These are phyloP conservation scores for Diplodus puntazzo DNA, from an alignment of 2,797 vertebrate genomes.

Conservation along the genomic window DNA sequence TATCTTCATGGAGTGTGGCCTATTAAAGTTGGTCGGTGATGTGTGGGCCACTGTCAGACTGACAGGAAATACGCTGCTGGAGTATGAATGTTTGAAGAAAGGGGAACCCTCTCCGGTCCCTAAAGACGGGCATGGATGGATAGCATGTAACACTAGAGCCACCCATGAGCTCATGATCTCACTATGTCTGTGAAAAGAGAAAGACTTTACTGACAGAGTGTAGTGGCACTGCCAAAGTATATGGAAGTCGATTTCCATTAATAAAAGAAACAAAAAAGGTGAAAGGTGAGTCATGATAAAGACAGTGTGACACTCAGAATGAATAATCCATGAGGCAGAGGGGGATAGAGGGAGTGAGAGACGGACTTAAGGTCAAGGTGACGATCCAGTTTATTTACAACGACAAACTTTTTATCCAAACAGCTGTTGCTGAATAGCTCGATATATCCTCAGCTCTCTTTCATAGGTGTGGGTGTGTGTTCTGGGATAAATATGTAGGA, in stretches of 20 bases:
- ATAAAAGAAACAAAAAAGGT: not conserved
- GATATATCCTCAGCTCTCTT: not conserved
- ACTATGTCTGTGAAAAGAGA: not conserved
- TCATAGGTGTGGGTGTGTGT: conserved; percentile 4
- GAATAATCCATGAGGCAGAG: not conserved
- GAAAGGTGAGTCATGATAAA: not conserved
- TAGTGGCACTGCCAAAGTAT: not conserved
- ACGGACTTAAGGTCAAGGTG: not conserved
- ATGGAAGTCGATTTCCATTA: not conserved
- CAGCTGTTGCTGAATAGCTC: not conserved
- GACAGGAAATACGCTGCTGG: conserved; percentile 46
- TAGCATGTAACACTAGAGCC: conserved; percentile 67
- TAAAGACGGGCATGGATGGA: conserved; percentile 38
- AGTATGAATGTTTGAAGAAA: conserved; percentile 46
- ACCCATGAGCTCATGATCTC: conserved; percentile 61
- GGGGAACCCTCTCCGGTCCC: conserved; percentile 14
- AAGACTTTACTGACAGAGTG: not conserved
- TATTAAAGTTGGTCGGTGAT: conserved; percentile 44
- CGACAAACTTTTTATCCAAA: not conserved
- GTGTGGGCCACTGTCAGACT: conserved; percentile 36
- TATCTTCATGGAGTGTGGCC: conserved; percentile 20
- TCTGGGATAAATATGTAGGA: not conserved
- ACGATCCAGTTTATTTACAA: conserved; percentile 6
- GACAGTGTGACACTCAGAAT: not conserved
- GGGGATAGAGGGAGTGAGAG: not conserved